phyloP scores from a whole-genome alignment of 2,113 vertebrate species.

The Proterorhinus semilunaris region DNA sequence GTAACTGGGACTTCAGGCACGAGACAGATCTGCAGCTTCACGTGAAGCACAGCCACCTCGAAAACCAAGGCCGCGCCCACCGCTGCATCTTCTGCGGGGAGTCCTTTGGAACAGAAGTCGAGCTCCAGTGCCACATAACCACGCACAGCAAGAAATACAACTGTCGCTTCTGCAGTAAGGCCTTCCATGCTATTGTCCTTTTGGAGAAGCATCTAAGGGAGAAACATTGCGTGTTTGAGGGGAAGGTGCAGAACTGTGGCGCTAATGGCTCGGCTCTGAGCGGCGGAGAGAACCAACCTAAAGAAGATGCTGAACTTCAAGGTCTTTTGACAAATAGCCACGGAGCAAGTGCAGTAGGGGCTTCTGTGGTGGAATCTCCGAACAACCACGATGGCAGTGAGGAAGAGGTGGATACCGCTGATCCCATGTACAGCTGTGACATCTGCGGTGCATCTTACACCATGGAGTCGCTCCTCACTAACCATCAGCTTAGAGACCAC shows the following conservation, averaged over 20 bases:
- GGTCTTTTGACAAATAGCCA: conserved; percentile 90
- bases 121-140: conserved; percentile 98
- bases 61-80: conserved; percentile 90
- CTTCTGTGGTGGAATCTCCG: conserved; percentile 78
- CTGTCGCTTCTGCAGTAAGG: conserved; percentile 98
- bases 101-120: conserved; percentile 97
- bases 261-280: conserved; percentile 83
- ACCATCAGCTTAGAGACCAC: conserved; percentile 96
- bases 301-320: conserved; percentile 91
- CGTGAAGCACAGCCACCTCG: conserved; percentile 96
- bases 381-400: conserved; percentile 93
- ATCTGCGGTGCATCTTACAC: conserved; percentile 98
- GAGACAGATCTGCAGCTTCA: conserved; percentile 95
- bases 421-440: conserved; percentile 95
- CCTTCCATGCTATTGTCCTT: conserved; percentile 94
- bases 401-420: conserved; percentile 91
- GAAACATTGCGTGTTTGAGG: conserved; percentile 94
- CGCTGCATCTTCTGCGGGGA: conserved; percentile 98
- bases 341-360: conserved; percentile 59
- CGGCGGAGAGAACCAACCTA: conserved; percentile 79
- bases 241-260: conserved; percentile 89
- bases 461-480: conserved; percentile 96
- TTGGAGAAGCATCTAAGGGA: conserved; percentile 95
- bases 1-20: conserved; percentile 97
- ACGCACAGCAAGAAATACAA: conserved; percentile 99